phyloP scores from a whole-genome alignment of 2,113 vertebrate species.

The Nibea albiflora region DNA sequence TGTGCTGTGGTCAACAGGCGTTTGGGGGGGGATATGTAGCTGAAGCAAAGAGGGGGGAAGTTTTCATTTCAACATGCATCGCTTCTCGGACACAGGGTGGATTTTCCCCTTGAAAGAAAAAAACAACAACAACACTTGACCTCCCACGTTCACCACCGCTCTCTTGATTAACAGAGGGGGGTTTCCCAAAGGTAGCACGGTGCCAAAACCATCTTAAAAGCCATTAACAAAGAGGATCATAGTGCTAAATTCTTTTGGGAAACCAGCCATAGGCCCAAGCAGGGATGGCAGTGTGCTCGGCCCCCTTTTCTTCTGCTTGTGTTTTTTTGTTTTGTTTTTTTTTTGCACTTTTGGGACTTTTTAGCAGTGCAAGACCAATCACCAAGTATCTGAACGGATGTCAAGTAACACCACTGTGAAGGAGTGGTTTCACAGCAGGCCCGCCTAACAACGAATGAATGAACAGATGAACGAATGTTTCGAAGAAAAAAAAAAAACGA shows the following conservation, averaged over 20 bases:
- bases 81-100: slow-evolving; percentile 39
- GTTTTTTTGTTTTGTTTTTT: slow-evolving; percentile 46
- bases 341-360: slow-evolving; percentile 63
- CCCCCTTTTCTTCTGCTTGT: slow-evolving; percentile 48
- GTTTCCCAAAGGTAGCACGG: slow-evolving; percentile 63
- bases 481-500: background rate
- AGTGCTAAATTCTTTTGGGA: slow-evolving; percentile 65
- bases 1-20: slow-evolving; percentile 1
- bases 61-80: slow-evolving; percentile 11
- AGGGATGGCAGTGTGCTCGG: slow-evolving; percentile 38
- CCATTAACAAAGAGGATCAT: slow-evolving; percentile 58
- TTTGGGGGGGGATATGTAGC: slow-evolving; percentile 52
- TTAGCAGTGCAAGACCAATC: slow-evolving; percentile 47
- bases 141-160: slow-evolving; percentile 51
- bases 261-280: slow-evolving; percentile 64
- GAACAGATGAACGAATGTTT: slow-evolving; percentile 73
- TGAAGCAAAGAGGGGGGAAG: slow-evolving; percentile 6
- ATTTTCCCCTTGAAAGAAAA: slow-evolving; percentile 40
- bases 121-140: slow-evolving; percentile 35
- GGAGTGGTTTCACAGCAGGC: slow-evolving; percentile 47
- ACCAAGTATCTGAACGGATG: slow-evolving; percentile 53
- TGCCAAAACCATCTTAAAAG: slow-evolving; percentile 73
- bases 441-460: slow-evolving; percentile 69
- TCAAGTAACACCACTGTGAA: slow-evolving; percentile 69
- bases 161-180: slow-evolving; percentile 28